Evolutionary conservation across 2,888 invertebrate species (phyloP).

Genomic region (Microctonus brassicae): DNA sequence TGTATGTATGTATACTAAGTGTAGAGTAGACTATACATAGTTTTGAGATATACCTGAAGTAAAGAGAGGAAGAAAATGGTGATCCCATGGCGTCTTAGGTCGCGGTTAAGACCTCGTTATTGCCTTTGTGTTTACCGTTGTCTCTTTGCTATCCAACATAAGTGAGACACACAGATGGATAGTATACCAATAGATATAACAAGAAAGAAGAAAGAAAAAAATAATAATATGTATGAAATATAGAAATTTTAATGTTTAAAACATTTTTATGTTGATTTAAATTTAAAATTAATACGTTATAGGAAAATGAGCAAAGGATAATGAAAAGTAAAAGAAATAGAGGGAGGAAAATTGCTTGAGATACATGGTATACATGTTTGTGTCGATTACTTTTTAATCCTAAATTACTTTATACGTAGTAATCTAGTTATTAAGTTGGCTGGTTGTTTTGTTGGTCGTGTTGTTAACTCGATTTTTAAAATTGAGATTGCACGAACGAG

Average conservation of each 20-base stretch:
- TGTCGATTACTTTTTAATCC: constrained; percentile 54
- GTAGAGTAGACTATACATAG: not conserved
- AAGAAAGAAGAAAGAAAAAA: not conserved
- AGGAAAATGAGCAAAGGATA: too few species aligned
- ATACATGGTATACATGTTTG: constrained; percentile 32
- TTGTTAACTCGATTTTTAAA: constrained; percentile 35
- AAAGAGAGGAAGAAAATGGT: constrained; percentile 26
- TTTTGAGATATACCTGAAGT: constrained; percentile 4
- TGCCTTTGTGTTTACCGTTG: constrained; percentile 46
- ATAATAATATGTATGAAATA: too few species aligned
- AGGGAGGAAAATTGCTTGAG: too few species aligned
- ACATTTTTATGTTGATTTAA: too few species aligned
- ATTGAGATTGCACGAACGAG: not conserved
- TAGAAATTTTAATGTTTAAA: too few species aligned
- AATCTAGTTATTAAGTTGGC: constrained; percentile 52
- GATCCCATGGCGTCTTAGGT: constrained; percentile 43
- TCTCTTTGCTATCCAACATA: not conserved
- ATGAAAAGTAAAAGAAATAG: too few species aligned
- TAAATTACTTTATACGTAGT: constrained; percentile 48
- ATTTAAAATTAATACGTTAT: too few species aligned
- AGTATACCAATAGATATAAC: not conserved
- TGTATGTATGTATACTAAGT: too few species aligned
- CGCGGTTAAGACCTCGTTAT: constrained; percentile 54
- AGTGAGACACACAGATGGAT: not conserved
- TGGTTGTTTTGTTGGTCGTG: constrained; percentile 5